phyloP scores from a whole-genome alignment of 1,140 invertebrate species.

The Leptopilina boulardi region DNA sequence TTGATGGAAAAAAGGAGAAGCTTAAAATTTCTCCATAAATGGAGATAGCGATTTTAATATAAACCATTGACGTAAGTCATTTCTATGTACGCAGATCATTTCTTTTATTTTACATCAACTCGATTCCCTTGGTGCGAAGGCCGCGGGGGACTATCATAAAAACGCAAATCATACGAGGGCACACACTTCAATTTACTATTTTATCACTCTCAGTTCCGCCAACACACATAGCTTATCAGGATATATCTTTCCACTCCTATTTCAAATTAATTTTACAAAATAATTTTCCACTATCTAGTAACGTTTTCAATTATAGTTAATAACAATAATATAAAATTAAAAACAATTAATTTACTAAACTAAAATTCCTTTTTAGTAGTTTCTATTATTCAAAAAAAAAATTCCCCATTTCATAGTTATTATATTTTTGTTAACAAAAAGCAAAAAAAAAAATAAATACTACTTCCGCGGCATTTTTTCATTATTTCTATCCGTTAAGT shows the following conservation, averaged over 20 bases:
- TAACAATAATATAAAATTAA: too few relatives aligned
- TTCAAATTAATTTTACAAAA: neutral
- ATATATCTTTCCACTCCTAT: conserved; percentile 6
- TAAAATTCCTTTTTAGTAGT: too few relatives aligned
- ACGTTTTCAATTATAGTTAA: neutral
- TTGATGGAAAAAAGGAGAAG: neutral
- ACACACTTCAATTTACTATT: conserved; percentile 25
- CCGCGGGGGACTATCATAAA: conserved; percentile 25
- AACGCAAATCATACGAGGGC: conserved; percentile 20
- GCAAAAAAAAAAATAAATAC: neutral
- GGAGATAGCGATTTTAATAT: conserved; percentile 1
- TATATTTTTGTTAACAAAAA: too few relatives aligned
- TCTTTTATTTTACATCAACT: conserved; percentile 32
- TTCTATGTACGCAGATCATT: conserved; percentile 19
- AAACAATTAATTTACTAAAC: too few relatives aligned
- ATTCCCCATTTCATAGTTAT: too few relatives aligned
- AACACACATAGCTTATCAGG: conserved; percentile 11
- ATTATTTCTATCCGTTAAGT: neutral
- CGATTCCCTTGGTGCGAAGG: conserved; percentile 26
- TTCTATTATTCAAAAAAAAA: too few relatives aligned
- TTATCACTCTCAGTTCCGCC: conserved; percentile 14
- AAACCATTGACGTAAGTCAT: conserved; percentile 10
- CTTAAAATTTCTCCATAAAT: neutral
- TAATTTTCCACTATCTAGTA: neutral
- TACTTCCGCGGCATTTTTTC: neutral